Base-by-base conservation (phyloP, 2,888 invertebrate genomes). In the Cheilosia soror region DNA sequence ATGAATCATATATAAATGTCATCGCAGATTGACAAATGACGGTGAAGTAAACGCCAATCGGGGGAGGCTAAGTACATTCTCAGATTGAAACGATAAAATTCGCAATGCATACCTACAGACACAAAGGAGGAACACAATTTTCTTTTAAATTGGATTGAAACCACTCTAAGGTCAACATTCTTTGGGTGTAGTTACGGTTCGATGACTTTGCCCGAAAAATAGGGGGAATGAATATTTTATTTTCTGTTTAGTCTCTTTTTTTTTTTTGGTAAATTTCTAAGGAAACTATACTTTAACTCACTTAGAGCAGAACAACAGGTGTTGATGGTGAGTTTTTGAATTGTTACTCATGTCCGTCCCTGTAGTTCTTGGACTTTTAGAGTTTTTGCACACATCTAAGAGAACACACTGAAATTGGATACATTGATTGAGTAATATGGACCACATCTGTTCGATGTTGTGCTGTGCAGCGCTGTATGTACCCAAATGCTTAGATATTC, bases 141-240 rank as follows among this genome's bases (percentile, higher is more conserved):
- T 37, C 37, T 37, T 37, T 37, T 13, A 65, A 75, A 78, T 78
- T 83, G 51, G 53, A 44, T 63, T 63, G 60, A 65, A 60, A 25
- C 33, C 47, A 53, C 15, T 75, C 53, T 75, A 79, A 79, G 84
- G 84, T 84, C 79, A 84, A 84, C 63, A 84, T 84, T 75, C 84
- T 71, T 42, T 4, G 29, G 62, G 63, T 66, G 73, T 29, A 37
- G 37, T 84, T 75, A 65, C 71, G 79, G 63, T 75, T 75, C 69
- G 79, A 9, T 79, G 60, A 60, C 20, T 51, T 65, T 20, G 42
- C 27, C 60, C 37, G 7, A 9, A 42, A 42, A 62, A 42, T 27
- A 62, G 65, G 71, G 78, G 62, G 57, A 68, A 33, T 47, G n/a
- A 55, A 60, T 44, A 29, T 33, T 58, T 68, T 5, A 65, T 9